A percentile compares a stretch with the other conserved stretches of the same genome.
phyloP scores from a whole-genome alignment of 2,797 vertebrate species.

The Hapalemur alaotrensis region DNA sequence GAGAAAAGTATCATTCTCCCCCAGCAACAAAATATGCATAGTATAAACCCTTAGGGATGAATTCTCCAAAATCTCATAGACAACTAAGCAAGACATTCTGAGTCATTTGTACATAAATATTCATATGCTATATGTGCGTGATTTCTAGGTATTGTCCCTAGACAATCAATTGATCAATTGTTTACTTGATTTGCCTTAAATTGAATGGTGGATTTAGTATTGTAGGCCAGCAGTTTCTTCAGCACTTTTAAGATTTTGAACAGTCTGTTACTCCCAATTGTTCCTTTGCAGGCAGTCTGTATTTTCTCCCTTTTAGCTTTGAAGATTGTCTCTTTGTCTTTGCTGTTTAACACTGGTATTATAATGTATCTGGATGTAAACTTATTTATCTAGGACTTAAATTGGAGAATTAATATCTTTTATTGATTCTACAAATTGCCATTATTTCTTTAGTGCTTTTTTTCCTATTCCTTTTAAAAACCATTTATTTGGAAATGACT shows the following conservation, averaged over 20 bases:
- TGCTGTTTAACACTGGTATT: neutral
- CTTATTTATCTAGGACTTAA: neutral
- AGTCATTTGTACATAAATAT: slow-evolving; percentile 32
- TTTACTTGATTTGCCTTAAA: neutral
- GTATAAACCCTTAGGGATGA: neutral
- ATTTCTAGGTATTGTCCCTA: neutral
- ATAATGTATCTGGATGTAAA: neutral
- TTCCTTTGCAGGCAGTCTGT: neutral
- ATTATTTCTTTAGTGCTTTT: neutral
- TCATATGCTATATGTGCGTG: neutral
- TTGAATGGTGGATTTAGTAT: neutral
- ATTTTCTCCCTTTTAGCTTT: slow-evolving; percentile 25
- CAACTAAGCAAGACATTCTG: slow-evolving; percentile 17
- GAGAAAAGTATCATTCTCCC: slow-evolving; percentile 15
- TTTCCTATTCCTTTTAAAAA: neutral
- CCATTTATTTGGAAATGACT: slow-evolving; percentile 1
- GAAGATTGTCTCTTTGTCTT: neutral
- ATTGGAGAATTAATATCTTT: neutral
- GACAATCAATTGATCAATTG: neutral
- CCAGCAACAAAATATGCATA: neutral
- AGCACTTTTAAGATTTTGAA: neutral
- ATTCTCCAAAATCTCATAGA: neutral
- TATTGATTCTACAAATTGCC: neutral
- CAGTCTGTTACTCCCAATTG: slow-evolving; percentile 12
- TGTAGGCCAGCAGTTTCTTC: neutral